Percentiles rank a stretch among this genome's conserved stretches.
phyloP scores from a whole-genome alignment of 2,113 vertebrate species.

The Hippoglossus stenolepis region DNA sequence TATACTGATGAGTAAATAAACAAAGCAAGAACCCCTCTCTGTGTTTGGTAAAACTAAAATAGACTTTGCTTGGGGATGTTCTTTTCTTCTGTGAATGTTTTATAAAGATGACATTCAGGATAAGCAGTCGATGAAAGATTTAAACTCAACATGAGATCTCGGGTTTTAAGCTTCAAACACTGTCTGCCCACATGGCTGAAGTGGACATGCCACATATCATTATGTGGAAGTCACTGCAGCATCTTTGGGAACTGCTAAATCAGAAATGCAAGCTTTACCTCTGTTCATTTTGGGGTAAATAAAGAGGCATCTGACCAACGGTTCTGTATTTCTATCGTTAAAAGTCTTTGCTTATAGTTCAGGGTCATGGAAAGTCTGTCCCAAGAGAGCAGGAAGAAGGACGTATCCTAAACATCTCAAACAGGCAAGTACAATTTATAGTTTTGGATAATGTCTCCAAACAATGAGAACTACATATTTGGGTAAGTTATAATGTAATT shows the following conservation, averaged over 20 bases:
- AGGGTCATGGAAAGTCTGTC: not conserved
- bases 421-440: not conserved
- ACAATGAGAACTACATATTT: not conserved
- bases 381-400: not conserved
- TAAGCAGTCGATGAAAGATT: slow-evolving; percentile 35
- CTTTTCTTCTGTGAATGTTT: slow-evolving; percentile 24
- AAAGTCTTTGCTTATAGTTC: slow-evolving; percentile 9
- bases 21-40: not conserved
- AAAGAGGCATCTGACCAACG: slow-evolving; percentile 1
- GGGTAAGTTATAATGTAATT: not conserved
- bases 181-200: slow-evolving; percentile 16
- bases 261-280: slow-evolving; percentile 16
- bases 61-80: slow-evolving; percentile 6
- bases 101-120: slow-evolving; percentile 42
- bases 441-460: not conserved
- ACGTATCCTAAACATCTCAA: not conserved
- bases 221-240: slow-evolving; percentile 37
- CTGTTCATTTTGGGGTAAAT: slow-evolving; percentile 13
- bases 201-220: slow-evolving; percentile 54
- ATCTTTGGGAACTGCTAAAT: slow-evolving; percentile 25
- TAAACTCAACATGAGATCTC: slow-evolving; percentile 48
- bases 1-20: slow-evolving; percentile 41
- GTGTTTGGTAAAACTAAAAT: slow-evolving; percentile 18
- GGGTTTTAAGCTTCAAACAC: slow-evolving; percentile 31
- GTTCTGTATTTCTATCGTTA: slow-evolving; percentile 7